Evolutionary conservation across 2,888 invertebrate genomes (phyloP), one percentile per base, ranked within the genome.

Genomic region (Galerucella pusilla): DNA sequence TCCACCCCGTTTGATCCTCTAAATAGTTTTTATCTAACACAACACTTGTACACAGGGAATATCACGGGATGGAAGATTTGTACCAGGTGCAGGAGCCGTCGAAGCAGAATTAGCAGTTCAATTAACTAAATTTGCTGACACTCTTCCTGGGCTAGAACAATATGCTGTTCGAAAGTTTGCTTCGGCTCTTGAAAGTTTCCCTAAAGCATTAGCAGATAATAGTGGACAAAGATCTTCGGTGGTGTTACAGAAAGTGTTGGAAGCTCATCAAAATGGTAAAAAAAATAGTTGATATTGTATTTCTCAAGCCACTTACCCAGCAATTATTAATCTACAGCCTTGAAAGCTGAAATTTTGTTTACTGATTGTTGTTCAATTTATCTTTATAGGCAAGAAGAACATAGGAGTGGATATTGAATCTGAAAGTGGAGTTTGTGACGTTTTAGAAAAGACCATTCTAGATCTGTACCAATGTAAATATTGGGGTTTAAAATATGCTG

Each of bases 401-500:
- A 80, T 82, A 46, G 99, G 99, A 5, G 95, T 95, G 78, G 95
- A 99, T 86, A 96, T 98, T 83, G 95, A 97, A 82, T 93, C 92
- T 5, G 94, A 93, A 81, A 91, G 90, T 78, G 91, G 91, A 54
- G 90, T 94, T 11, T 90, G 93, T 80, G 96, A 99, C 88, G 93
- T 94, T 0, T 90, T 91, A 11, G 92, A 94, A 83, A 92, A 92
- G 68, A 93, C 93, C 78, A 93, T 99, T 78, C 88, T 93, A 70
- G 98, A 98, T 90, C 89, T 96, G 74, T 98, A 92, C 86, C 86
- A 94, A 63, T 91, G 94, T 42, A 99, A 99, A 88, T 90, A 92
- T 85, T 99, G 98, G 97, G 98, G 94, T 3, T 89, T 99, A 71
- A 97, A 98, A 87, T 97, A 99, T 88, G 98, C 99, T 0, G 95